A percentile compares a stretch with the other conserved stretches of the same genome.
Conservation (phyloP, 2,113 vertebrate genomes). For the Dendropsophus ebraccatus region DNA sequence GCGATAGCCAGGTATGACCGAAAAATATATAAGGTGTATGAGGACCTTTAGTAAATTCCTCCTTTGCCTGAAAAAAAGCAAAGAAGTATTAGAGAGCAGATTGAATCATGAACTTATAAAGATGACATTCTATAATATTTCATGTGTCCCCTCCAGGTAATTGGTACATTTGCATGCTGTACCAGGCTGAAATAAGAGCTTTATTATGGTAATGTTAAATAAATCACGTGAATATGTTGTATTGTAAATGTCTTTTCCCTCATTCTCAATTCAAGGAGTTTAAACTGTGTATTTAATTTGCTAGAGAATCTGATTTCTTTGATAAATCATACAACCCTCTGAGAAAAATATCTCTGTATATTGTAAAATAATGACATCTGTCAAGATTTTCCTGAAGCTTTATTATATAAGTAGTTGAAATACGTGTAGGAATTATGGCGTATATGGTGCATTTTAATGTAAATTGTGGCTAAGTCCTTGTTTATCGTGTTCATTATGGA, state of each 20-base stretch:
- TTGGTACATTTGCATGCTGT: neutral
- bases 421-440: too few relatives aligned
- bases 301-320: neutral
- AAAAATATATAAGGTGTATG: too few relatives aligned
- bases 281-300: conserved; percentile 6
- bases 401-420: neutral
- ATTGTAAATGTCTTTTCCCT: neutral
- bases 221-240: neutral
- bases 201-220: neutral
- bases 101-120: neutral
- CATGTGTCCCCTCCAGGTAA: neutral
- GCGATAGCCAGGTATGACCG: too few relatives aligned
- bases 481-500: too few relatives aligned
- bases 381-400: neutral
- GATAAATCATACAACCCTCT: too few relatives aligned
- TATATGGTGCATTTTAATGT: neutral
- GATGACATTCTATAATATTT: neutral
- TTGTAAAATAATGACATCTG: neutral
- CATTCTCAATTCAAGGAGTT: neutral
- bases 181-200: neutral
- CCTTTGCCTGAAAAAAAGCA: too few relatives aligned
- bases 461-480: neutral
- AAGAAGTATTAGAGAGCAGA: neutral
- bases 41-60: too few relatives aligned
- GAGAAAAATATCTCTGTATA: neutral